Base-by-base conservation (phyloP, 2,888 invertebrate species). In the Myathropa florea region DNA sequence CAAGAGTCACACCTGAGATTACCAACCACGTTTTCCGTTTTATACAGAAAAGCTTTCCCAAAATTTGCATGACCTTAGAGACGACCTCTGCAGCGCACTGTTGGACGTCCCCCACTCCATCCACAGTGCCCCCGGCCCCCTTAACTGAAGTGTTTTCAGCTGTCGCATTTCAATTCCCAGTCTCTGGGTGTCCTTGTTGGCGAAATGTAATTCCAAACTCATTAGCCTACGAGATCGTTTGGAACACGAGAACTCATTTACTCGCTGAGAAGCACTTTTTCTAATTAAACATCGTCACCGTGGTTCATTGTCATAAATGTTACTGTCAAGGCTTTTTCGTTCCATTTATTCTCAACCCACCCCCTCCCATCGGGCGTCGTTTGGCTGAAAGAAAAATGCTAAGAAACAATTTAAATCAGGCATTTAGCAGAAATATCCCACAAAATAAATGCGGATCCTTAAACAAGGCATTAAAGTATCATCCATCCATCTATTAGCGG, bases 401-500 rank as follows among this genome's bases (percentile, higher is more conserved):
- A 36, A 14, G 64, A 65, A 64, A 53, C 57, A 70, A 70, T 71
- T 75, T 71, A 75, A 84, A 76, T n/a, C 46, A 33, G 65, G 55
- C 71, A 71, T 65, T 73, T 60, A 67, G 53, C 10, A 57, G 18
- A 63, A 64, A 53, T 39, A 63, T 21, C 30, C 67, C 68, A 36
- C 21, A 73, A 73, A 75, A 78, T 73, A 55, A 71, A 79, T 61
- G 75, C 33, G 59, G 0, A 46, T 63, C 55, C 70, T 39, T 71
- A 71, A 79, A 79, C 79, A 70, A 65, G 70, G 76, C 75, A 80
- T 76, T 84, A 72, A 80, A 84, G 73, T 57, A 61, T 84, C 75
- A 80, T 80, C 80, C 84, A 76, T 72, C 46, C 76, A 63, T 75
- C 71, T 71, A 71, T 61, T 67, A 75, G 46, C 46, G 67, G 53